Conservation (phyloP, 2,113 vertebrate species). For the Varanus komodoensis region DNA sequence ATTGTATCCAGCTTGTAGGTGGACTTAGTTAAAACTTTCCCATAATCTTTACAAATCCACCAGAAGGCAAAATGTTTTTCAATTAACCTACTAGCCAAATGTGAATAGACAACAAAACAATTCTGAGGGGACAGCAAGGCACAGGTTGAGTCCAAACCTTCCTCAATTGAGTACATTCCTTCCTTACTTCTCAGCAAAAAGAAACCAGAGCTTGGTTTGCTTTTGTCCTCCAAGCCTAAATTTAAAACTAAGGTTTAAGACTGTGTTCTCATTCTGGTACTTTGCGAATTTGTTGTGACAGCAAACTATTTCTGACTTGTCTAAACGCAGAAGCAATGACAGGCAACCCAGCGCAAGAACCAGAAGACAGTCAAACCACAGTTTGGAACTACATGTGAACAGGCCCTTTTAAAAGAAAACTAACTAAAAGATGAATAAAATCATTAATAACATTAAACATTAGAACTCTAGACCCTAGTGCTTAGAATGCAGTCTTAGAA, state of each 20-base stretch:
- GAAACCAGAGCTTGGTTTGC: not conserved
- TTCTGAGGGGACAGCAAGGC: not conserved
- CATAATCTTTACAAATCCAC: not conserved
- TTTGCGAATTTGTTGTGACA: not conserved
- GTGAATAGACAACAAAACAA: not conserved
- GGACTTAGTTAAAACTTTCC: not conserved
- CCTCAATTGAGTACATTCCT: not conserved
- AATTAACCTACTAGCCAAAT: not conserved
- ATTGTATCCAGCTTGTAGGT: not conserved
- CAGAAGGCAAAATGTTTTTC: slow-evolving; percentile 6
- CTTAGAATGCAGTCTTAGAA: not conserved
- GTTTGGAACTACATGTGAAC: not conserved
- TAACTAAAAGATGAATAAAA: not conserved
- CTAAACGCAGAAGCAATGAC: not conserved
- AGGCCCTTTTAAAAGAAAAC: not conserved
- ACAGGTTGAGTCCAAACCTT: not conserved
- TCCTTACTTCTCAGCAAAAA: not conserved
- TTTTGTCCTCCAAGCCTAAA: not conserved
- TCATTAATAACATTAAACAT: not conserved
- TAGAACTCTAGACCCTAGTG: not conserved
- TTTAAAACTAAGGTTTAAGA: not conserved
- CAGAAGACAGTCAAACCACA: not conserved
- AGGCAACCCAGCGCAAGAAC: not conserved
- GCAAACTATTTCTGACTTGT: not conserved
- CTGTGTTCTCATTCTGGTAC: not conserved